Evolutionary conservation across 2,888 invertebrate genomes (phyloP).

Genomic region (Drosophila helvetica): DNA sequence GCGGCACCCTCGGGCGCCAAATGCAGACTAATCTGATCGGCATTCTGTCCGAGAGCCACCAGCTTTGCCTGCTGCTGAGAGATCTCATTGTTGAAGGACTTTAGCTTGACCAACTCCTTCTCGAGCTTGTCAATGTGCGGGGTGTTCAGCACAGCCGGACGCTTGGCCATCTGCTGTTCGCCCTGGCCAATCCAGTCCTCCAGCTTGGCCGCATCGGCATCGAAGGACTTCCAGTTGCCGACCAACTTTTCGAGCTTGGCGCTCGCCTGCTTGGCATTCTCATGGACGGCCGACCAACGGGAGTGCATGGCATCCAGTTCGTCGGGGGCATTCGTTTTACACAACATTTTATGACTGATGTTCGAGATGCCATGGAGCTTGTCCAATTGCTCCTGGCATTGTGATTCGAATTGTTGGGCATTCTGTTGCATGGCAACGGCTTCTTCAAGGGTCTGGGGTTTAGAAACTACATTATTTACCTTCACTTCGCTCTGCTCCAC

Average conservation of each 20-base stretch:
- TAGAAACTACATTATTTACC: conserved; percentile 86
- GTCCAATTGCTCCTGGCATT: conserved; percentile 90
- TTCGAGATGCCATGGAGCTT: conserved; percentile 90
- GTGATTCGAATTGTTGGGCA: conserved; percentile 89
- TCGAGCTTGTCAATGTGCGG: conserved; percentile 91
- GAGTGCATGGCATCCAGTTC: conserved; percentile 93
- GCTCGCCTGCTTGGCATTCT: conserved; percentile 90
- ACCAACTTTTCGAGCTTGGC: conserved; percentile 91
- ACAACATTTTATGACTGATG: conserved; percentile 90
- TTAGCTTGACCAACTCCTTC: conserved; percentile 89
- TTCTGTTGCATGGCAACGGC: conserved; percentile 91
- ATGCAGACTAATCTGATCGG: conserved; percentile 91
- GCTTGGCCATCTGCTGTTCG: conserved; percentile 86
- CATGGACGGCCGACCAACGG: conserved; percentile 93
- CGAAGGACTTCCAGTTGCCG: conserved; percentile 92
- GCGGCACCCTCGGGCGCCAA: conserved; percentile 91
- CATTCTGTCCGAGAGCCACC: conserved; percentile 90
- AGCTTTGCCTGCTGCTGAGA: conserved; percentile 93
- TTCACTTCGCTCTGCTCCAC: conserved; percentile 94
- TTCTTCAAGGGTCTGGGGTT: conserved; percentile 91
- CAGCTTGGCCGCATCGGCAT: conserved; percentile 90
- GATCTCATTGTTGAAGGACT: conserved; percentile 93
- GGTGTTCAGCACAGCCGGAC: conserved; percentile 87
- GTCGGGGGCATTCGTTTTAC: conserved; percentile 91
- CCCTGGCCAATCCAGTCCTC: conserved; percentile 90